Base-by-base conservation (phyloP, 2,888 invertebrate genomes). In the Hydriomena furcata region DNA sequence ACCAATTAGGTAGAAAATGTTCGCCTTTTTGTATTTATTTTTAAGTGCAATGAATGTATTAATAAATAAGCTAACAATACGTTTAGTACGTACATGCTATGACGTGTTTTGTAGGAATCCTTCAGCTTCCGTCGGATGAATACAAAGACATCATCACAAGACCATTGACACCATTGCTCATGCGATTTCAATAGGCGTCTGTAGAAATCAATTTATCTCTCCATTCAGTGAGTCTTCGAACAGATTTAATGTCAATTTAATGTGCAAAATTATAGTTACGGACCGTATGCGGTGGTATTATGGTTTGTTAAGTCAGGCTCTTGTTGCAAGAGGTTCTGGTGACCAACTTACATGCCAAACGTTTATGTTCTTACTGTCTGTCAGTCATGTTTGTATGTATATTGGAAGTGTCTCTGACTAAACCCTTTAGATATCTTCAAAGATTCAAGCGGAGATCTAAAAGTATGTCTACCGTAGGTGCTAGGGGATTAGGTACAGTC, bases 171-270 rank as follows among this genome's bases (percentile, higher is more conserved):
- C 60, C 61, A 60, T 67, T 71, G 73, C 71, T 69, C 58, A 43
- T 55, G 27, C 57, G 43, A 63, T 61, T 65, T 60, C 51, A 21
- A 50, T 52, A 72, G 71, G 68, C 69, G 71, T 60, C 53, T 44
- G 53, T 56, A 60, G 61, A 70, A 73, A 72, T 71, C 73, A 72
- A 68, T 72, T 68, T 60, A 64, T 45, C 65, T 52, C 43, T 43
- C 51, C 53, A 61, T 60, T 57, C 56, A 58, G 46, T 55, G 55
- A 60, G 8, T 37, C 30, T 41, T 28, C 21, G 10, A 28, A 37
- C 13, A 20, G 27, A 41, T 37, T 43, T 32, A 60, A 62, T 57
- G 61, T 56, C 60, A 61, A 57, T 55, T 60, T 55, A 40, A 46
- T 51, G 46, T 55, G 61, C 60, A 58, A 68, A 63, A 62, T 61